These are phyloP conservation scores for Apodemia zela DNA, from an alignment of 2,888 invertebrate species.

Conservation along the genomic window DNA sequence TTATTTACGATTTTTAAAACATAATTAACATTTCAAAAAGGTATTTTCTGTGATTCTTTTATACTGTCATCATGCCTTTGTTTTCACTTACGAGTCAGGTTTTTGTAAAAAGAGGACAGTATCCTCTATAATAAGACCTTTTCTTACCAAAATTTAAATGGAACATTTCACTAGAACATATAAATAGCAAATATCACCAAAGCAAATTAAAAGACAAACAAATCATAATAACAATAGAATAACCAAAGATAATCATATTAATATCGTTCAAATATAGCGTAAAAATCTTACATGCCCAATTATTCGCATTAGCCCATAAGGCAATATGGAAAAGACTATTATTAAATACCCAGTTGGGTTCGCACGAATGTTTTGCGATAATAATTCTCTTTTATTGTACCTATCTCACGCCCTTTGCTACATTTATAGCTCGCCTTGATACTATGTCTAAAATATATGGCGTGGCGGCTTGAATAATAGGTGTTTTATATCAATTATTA, in stretches of 20 bases:
- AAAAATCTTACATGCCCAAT: not conserved
- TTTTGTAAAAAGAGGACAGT: too few species aligned
- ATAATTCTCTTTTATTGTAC: slow-evolving; percentile 79
- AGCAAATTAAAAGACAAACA: too few species aligned
- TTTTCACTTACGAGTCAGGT: too few species aligned
- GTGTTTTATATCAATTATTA: slow-evolving; percentile 6
- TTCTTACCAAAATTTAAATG: too few species aligned
- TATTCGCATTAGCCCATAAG: slow-evolving; percentile 1
- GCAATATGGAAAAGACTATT: slow-evolving; percentile 32
- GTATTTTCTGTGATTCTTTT: too few species aligned
- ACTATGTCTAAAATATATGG: slow-evolving; percentile 34
- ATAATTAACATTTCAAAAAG: too few species aligned
- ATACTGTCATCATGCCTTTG: too few species aligned
- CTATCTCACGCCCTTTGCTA: slow-evolving; percentile 70
- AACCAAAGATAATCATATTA: not conserved
- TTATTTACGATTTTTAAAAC: too few species aligned
- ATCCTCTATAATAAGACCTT: too few species aligned
- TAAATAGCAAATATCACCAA: too few species aligned
- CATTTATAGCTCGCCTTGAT: slow-evolving; percentile 73
- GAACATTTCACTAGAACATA: too few species aligned
- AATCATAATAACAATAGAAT: not conserved
- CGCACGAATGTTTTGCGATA: slow-evolving; percentile 67
- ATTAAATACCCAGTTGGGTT: slow-evolving; percentile 42
- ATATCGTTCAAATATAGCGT: not conserved
- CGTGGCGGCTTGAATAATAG: slow-evolving; percentile 23